A percentile compares a stretch with the other conserved stretches of the same genome.
Conservation (phyloP, 1,140 invertebrate species). For the Oscheius sp. region DNA sequence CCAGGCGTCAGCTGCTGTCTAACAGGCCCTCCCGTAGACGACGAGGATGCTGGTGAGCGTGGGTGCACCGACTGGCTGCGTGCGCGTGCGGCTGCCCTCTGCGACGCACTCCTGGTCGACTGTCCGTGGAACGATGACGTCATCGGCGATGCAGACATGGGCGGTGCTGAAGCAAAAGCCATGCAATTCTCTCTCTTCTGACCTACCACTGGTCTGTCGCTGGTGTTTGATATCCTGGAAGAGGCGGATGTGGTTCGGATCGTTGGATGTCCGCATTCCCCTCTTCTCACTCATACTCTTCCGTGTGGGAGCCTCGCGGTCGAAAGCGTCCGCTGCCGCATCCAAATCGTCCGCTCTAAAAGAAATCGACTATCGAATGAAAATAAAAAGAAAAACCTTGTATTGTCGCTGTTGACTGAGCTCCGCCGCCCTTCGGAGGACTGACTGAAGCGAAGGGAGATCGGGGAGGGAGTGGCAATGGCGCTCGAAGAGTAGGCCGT, state of each 20-base stretch:
- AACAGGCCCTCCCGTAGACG: too few relatives aligned
- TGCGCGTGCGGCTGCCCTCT: not conserved
- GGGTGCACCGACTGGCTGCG: not conserved
- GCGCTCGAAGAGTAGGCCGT: too few relatives aligned
- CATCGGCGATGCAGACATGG: not conserved
- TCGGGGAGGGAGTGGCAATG: not conserved
- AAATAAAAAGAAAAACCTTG: not conserved
- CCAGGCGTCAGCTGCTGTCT: too few relatives aligned
- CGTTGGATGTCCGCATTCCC: slow-evolving; percentile 34
- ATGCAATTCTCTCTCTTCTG: not conserved
- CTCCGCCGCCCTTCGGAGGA: not conserved
- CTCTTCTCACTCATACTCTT: slow-evolving; percentile 41
- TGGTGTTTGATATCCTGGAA: slow-evolving; percentile 45
- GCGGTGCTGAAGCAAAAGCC: not conserved
- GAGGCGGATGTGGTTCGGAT: slow-evolving; percentile 34
- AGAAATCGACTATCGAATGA: not conserved
- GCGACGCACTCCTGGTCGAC: not conserved
- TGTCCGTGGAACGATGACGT: not conserved
- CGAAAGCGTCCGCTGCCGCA: slow-evolving; percentile 13
- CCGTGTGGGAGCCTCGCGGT: slow-evolving; percentile 27
- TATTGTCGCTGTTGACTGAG: not conserved
- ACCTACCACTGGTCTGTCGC: slow-evolving; percentile 43
- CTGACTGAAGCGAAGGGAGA: not conserved
- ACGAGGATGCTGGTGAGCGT: not conserved
- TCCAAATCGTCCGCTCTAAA: not conserved